Conservation (phyloP, 2,888 invertebrate species). For the Helicoverpa assulta region DNA sequence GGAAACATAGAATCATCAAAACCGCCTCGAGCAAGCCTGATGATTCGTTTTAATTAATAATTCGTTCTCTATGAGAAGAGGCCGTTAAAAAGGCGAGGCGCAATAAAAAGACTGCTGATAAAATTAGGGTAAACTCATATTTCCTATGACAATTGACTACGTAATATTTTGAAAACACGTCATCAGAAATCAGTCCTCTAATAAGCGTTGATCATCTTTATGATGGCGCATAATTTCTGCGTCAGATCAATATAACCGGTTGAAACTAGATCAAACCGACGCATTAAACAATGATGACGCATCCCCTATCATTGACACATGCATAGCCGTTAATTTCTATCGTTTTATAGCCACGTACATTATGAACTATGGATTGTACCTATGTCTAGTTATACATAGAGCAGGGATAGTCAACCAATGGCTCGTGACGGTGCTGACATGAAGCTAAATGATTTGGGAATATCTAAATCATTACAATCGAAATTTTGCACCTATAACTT, state of each 20-base stretch:
- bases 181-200: background rate
- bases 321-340: constrained; percentile 59
- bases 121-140: background rate
- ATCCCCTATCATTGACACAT: constrained; percentile 59
- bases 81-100: too few species aligned
- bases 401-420: too few species aligned
- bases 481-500: too few species aligned
- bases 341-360: constrained; percentile 57
- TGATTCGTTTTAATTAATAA: too few species aligned
- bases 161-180: background rate
- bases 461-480: too few species aligned
- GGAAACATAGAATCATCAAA: too few species aligned
- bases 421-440: too few species aligned
- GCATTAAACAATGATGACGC: constrained; percentile 52
- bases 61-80: too few species aligned
- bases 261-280: constrained; percentile 16
- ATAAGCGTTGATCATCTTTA: background rate
- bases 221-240: constrained; percentile 1
- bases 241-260: background rate
- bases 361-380: constrained; percentile 34
- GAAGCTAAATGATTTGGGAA: too few species aligned
- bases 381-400: constrained; percentile 11
- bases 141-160: too few species aligned
- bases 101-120: background rate
- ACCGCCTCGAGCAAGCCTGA: too few species aligned